Evolutionary conservation across 2,797 vertebrate species (phyloP), one percentile per base, ranked within the genome.

Genomic region (Zenarchopterus dispar): DNA sequence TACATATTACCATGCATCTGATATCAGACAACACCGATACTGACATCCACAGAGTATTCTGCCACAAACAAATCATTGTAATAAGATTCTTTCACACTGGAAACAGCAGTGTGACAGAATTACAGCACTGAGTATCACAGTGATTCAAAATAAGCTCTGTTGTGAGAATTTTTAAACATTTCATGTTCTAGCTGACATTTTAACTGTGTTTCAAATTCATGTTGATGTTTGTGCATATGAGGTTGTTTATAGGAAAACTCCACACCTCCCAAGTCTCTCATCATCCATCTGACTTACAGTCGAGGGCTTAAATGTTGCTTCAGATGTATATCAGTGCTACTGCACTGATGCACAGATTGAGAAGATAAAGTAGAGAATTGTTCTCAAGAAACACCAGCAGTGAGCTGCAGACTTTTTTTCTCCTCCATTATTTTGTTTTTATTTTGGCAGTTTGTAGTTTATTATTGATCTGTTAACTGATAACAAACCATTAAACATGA

Each of bases 141-240:
- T 87, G 82, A 85, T 88, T 83, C 77, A 81, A 61, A 84, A 80
- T 70, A 66, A 88, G 84, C 68, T 82, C 75, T 71, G 72, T 57
- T 54, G 39, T 45, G 59, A 55, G 69, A 70, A 70, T 71, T 79
- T 76, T 24, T 41, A 75, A 70, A 77, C 67, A 78, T 73, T 66
- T 84, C 75, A 79, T 63, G 60, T 55, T 70, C 17, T 7, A 19
- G 24, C 18, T 78, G 84, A 84, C 85, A 78, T 69, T 84, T 90
- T 86, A 84, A 89, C 61, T 70, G 67, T 71, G 77, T 81, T 80
- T 85, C 81, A 76, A 82, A 90, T 88, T 85, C 77, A 65, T 58
- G 55, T 62, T 49, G 36, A 39, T 39, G 66, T 56, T 62, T 56
- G 60, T 6, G n/a, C 46, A 71, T 63, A 61, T 56, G 73, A 57